Evolutionary conservation across 2,797 vertebrate genomes (phyloP).

Genomic region (Gymnothorax javanicus): DNA sequence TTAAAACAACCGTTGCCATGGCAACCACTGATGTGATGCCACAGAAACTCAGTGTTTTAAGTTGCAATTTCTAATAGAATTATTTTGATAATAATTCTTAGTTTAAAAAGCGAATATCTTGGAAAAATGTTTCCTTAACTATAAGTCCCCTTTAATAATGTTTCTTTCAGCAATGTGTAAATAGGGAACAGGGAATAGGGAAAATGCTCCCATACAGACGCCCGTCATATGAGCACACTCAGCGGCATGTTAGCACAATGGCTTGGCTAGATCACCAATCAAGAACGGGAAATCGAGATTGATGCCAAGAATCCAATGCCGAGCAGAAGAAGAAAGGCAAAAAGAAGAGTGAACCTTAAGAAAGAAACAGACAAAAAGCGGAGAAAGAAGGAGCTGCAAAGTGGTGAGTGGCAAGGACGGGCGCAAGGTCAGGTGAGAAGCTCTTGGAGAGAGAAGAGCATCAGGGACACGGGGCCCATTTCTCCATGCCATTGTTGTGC

Average conservation of each 20-base stretch:
- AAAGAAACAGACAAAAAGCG: constrained; percentile 24
- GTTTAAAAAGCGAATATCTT: no score
- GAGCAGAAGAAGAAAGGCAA: constrained; percentile 15
- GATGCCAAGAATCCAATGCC: not conserved
- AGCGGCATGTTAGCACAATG: not conserved
- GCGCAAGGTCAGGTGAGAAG: constrained; percentile 81
- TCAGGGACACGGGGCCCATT: constrained; percentile 74
- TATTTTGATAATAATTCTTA: no score
- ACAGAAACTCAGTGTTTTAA: no score
- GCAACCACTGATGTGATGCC: no score
- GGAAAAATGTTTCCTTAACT: no score
- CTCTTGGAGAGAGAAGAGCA: constrained; percentile 67
- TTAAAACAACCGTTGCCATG: no score
- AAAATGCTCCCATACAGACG: not conserved
- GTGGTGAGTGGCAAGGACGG: constrained; percentile 77
- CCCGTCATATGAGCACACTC: not conserved
- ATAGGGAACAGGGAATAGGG: not conserved
- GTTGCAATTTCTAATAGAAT: no score
- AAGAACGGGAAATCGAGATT: not conserved
- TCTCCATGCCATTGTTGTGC: constrained; percentile 76
- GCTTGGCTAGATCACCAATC: not conserved
- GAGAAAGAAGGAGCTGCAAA: constrained; percentile 33
- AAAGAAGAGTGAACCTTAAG: constrained; percentile 10
- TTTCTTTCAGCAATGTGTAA: no score
- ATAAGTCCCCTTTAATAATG: not conserved